Evolutionary conservation across 2,888 invertebrate genomes (phyloP), one percentile per base, ranked within the genome.

Genomic region (Embidobia sp.): DNA sequence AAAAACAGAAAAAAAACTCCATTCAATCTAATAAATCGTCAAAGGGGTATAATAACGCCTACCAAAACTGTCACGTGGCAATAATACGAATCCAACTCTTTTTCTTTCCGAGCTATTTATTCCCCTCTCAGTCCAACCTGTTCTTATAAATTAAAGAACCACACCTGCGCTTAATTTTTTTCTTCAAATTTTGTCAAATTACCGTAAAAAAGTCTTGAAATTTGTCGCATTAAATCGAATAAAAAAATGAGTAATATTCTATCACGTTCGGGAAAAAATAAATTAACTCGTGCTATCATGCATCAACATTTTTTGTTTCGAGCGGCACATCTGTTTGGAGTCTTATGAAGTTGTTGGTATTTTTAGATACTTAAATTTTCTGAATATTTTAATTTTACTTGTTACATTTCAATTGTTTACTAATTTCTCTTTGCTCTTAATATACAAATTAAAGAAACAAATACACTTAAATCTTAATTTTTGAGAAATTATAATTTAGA

Each of bases 61-160:
- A 35, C 42, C 59, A 46, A 46, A 33, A 46, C 59, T 59, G 59
- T 59, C 59, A 46, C 35, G 42, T 13, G 57, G 46, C 26, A 46
- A 35, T 59, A 59, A 59, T 59, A 44, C 26, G 33, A 35, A 35
- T 35, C 59, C 33, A 42, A 31, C 19, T 16, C 15, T 37, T 37
- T 16, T 26, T 35, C 10, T 51, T 19, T 1, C 51, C 15, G 1
- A 7, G 6, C 16, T 11, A 53, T 53, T 53, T 37, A 31, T 53
- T 44, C 26, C 15, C 13, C 37, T 11, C n/a, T 40, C 37, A 15
- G 16, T 53, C 26, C 37, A 53, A 53, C 53, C 37, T 53, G 53
- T 37, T 26, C n/a, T 18, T 26, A 53, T 53, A 53, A 53, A 53
- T 53, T 53, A 53, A 22, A 6, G 10, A 19, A n/a, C 13, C 8